Evolutionary conservation across 2,113 vertebrate genomes (phyloP), one percentile per base, ranked within the genome.

Genomic region (Phyllopteryx taeniolatus): DNA sequence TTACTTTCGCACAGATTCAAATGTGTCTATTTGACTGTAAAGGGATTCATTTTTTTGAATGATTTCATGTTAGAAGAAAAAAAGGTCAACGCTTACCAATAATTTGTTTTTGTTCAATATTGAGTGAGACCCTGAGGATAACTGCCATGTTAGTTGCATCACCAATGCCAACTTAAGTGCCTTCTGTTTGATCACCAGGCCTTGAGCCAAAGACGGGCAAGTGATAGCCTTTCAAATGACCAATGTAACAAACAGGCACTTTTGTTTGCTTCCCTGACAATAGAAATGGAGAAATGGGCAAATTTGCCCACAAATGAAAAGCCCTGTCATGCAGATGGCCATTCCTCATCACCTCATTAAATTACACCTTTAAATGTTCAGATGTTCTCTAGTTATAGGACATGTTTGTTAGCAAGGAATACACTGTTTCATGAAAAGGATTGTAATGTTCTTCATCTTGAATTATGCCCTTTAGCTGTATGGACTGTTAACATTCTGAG

Each of bases 101-200:
- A 39, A 39, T 64, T 49, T n/a, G 69, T 31, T 78, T 73, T 51
- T 83, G 82, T 79, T 62, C 6, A 76, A 77, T 70, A 60, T 79
- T 85, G 43, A 79, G 73, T 78, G 76, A 76, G 81, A 71, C 82
- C 79, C 77, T 66, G 77, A 82, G 75, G 83, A 79, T 79, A 86
- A 90, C 86, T 84, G 88, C 86, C 89, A 88, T 88, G 77, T 87
- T 85, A 81, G 86, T 85, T 83, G 79, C 86, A 84, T 88, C 89
- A 89, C 78, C 67, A 87, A 88, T 78, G 78, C 84, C 87, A 90
- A 88, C 83, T 79, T 90, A 93, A 92, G 93, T 94, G 93, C 93
- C 93, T 94, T 93, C 88, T 92, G 91, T 91, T 82, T 88, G 84
- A 89, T 80, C 85, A 86, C 86, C 79, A 87, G 88, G 90, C 91